Base-by-base conservation (phyloP, 2,797 vertebrate genomes). In the Caiman crocodilus region DNA sequence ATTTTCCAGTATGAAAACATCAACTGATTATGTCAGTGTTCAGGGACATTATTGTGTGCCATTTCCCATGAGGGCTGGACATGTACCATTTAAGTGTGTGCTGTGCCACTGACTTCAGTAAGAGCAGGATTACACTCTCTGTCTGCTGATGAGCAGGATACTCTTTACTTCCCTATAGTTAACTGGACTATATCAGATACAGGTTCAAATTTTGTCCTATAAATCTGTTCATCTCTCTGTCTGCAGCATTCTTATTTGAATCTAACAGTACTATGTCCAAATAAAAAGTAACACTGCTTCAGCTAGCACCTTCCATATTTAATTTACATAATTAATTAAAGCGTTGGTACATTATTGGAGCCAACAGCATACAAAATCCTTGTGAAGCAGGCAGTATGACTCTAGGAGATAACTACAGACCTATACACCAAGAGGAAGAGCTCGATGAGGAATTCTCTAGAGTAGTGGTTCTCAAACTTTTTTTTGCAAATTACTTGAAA, bases 1-100 rank as follows among this genome's bases (percentile, higher is more conserved):
- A 16, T 57, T 75, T 87, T 85, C 71, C 42, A 77, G 35, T 55
- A 15, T 87, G 87, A n/a, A 87, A 42, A 91, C 81, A 1, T 50
- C 42, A 50, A 10, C 9, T 50, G 42, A 50, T 50, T 50, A 50
- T 50, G 42, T 50, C 10, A 10, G 42, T 50, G 42, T 10, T 10
- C 42, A 10, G 42, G 78, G 60, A 32, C 25, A 57, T 23, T 5
- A 6, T 2, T 25, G 1, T 20, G 0, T 35, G 80, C 69, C 60
- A 82, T 50, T 11, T 4, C 86, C 30, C 1, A 0, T 21, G 15
- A 59, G 35, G 64, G 14, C 20, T 88, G 14, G 60, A n/a, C 2
- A 59, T 23, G 13, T 71, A 11, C 2, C 85, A 79, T 82, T 89
- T 73, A 5, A 5, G 61, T 26, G 50, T 15, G 14, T 5, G 28